Conservation (phyloP, 1,140 invertebrate genomes). For the Drosophila setifemur region DNA sequence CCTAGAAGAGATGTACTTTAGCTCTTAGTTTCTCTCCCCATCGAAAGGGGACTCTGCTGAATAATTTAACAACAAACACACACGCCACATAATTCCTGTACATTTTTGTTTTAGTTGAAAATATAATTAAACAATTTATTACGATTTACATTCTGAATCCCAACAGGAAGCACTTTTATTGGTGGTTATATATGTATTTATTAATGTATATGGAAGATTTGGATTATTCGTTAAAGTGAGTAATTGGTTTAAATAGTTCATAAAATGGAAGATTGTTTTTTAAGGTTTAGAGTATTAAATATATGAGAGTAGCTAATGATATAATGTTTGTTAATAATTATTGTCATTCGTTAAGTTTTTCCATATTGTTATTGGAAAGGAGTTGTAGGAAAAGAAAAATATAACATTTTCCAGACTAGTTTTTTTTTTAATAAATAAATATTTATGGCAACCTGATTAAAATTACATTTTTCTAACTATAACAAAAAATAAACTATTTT, state of each 20-base stretch:
- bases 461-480: too few relatives aligned
- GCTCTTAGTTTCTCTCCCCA: slow-evolving; percentile 26
- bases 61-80: slow-evolving; percentile 21
- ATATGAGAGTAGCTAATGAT: not conserved
- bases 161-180: slow-evolving; percentile 24
- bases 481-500: too few relatives aligned
- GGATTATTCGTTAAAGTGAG: too few relatives aligned
- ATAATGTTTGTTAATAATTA: not conserved
- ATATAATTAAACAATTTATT: slow-evolving; percentile 66
- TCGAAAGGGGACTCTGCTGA: not conserved
- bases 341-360: not conserved
- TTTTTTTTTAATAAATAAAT: too few relatives aligned
- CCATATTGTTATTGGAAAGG: not conserved
- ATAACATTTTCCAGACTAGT: too few relatives aligned
- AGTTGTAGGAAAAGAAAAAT: too few relatives aligned
- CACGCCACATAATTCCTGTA: slow-evolving; percentile 49
- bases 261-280: too few relatives aligned
- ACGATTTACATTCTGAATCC: slow-evolving; percentile 73
- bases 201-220: too few relatives aligned
- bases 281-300: not conserved
- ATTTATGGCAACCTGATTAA: too few relatives aligned
- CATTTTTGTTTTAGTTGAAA: slow-evolving; percentile 70
- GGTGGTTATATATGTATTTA: too few relatives aligned
- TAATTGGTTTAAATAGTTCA: too few relatives aligned
- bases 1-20: slow-evolving; percentile 66